Evolutionary conservation across 1,140 invertebrate species (phyloP).

Genomic region (Drosophila pachea): DNA sequence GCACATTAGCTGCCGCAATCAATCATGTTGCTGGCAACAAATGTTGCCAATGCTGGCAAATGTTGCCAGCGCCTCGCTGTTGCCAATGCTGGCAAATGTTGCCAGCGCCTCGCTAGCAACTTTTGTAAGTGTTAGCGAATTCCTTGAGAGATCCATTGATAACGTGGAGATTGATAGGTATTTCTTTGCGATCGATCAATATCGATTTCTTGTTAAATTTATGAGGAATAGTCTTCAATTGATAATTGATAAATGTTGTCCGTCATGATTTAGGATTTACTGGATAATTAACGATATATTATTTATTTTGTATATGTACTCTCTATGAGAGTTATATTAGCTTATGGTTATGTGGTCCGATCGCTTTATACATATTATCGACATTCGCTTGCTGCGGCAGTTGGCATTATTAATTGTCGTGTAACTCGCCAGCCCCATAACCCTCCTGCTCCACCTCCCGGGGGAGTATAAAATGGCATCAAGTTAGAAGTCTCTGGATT

Average conservation of each 20-base stretch:
- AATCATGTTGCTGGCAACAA: slow-evolving; percentile 39
- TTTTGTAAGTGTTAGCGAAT: slow-evolving; percentile 18
- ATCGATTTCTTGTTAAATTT: neutral
- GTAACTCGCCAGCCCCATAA: slow-evolving; percentile 28
- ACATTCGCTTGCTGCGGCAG: slow-evolving; percentile 27
- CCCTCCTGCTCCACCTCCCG: neutral
- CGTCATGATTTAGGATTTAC: too few species aligned
- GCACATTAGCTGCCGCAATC: slow-evolving; percentile 19
- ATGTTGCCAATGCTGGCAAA: neutral
- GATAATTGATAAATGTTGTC: too few species aligned
- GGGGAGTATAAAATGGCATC: slow-evolving; percentile 25
- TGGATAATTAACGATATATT: too few species aligned
- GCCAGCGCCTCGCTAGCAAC: slow-evolving; percentile 29
- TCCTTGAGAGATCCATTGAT: slow-evolving; percentile 9
- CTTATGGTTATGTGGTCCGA: slow-evolving; percentile 34
- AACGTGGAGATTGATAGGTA: neutral
- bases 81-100: slow-evolving; percentile 32
- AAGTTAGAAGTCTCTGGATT: slow-evolving; percentile 31
- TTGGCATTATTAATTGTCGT: slow-evolving; percentile 55
- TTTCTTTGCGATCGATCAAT: neutral
- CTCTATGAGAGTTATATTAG: too few species aligned
- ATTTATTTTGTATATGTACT: too few species aligned
- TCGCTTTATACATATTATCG: slow-evolving; percentile 35
- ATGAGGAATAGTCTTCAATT: too few species aligned
- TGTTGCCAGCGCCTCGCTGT: too few species aligned